Percentiles rank a stretch among this genome's conserved stretches.
Conservation (phyloP, 2,797 vertebrate species). For the Rhabdophis nuchalis region DNA sequence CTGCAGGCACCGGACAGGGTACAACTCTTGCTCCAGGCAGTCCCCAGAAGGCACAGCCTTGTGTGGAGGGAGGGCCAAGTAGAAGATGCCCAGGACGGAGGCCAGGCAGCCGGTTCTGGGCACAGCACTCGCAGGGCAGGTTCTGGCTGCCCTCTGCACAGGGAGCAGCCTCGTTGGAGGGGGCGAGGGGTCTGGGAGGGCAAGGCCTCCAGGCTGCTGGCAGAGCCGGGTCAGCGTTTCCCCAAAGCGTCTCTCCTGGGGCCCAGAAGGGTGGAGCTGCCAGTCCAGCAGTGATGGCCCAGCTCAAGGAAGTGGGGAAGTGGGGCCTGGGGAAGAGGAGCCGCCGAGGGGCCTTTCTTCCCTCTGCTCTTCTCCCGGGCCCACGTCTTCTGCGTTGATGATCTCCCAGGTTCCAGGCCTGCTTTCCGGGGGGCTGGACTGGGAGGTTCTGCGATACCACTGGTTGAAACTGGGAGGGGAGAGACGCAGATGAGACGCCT, state of each 20-base stretch:
- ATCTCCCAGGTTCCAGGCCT: slow-evolving; percentile 79
- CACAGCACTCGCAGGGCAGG: background rate
- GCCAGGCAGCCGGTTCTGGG: background rate
- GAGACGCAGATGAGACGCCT: background rate
- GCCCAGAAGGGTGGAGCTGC: fast-evolving
- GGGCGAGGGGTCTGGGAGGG: background rate
- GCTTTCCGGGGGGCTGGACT: slow-evolving; percentile 53
- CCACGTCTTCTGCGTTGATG: slow-evolving; percentile 64
- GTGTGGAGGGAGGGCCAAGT: background rate
- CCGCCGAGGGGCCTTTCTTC: fast-evolving
- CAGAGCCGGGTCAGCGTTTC: background rate
- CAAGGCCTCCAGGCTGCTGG: background rate
- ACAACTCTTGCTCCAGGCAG: background rate
- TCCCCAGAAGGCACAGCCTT: too few relatives aligned
- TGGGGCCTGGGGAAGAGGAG: fast-evolving
- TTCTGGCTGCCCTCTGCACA: background rate
- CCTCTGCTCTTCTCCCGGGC: slow-evolving; percentile 37
- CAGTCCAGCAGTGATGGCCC: background rate
- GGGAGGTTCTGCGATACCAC: slow-evolving; percentile 75
- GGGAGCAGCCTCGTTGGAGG: background rate
- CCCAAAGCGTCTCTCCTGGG: background rate
- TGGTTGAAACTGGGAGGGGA: slow-evolving; percentile 81
- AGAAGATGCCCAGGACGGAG: background rate
- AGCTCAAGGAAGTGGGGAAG: background rate
- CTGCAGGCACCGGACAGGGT: background rate